Evolutionary conservation across 2,888 invertebrate genomes (phyloP).

Genomic region (Clostera curtula): DNA sequence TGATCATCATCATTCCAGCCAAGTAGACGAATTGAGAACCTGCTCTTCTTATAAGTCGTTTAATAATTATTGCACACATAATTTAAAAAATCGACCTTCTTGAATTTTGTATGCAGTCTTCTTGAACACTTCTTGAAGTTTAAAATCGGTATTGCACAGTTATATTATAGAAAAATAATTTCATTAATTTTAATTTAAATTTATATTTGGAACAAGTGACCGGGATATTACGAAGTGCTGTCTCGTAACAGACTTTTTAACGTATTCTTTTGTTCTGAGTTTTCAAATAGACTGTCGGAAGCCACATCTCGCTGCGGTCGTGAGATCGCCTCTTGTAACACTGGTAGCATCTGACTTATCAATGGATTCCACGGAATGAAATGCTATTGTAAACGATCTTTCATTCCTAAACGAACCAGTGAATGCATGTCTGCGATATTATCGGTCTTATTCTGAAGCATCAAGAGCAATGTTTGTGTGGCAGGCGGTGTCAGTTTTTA

Average conservation of each 20-base stretch:
- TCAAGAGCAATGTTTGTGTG: conserved; percentile 35
- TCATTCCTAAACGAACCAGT: conserved; percentile 53
- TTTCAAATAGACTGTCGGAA: conserved; percentile 17
- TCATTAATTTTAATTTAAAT: too few relatives aligned
- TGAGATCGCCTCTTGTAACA: conserved; percentile 66
- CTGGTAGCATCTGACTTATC: conserved; percentile 71
- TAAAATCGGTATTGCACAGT: too few relatives aligned
- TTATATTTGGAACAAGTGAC: neutral
- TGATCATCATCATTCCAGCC: too few relatives aligned
- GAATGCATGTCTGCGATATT: conserved; percentile 28
- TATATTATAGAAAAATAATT: too few relatives aligned
- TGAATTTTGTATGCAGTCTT: too few relatives aligned
- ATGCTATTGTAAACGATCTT: conserved; percentile 66
- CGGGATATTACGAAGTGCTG: too few relatives aligned
- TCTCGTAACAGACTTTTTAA: neutral
- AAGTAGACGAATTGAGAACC: too few relatives aligned
- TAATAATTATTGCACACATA: too few relatives aligned
- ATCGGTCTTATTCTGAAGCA: conserved; percentile 27
- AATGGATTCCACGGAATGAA: conserved; percentile 72
- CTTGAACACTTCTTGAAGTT: too few relatives aligned
- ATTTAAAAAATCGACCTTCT: too few relatives aligned
- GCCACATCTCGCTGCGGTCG: conserved; percentile 51
- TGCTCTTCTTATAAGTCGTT: too few relatives aligned
- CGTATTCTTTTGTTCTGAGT: neutral
- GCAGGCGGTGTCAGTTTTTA: conserved; percentile 43